These are phyloP conservation scores for Drosophila repleta DNA, from an alignment of 1,140 invertebrate genomes.

Conservation along the genomic window DNA sequence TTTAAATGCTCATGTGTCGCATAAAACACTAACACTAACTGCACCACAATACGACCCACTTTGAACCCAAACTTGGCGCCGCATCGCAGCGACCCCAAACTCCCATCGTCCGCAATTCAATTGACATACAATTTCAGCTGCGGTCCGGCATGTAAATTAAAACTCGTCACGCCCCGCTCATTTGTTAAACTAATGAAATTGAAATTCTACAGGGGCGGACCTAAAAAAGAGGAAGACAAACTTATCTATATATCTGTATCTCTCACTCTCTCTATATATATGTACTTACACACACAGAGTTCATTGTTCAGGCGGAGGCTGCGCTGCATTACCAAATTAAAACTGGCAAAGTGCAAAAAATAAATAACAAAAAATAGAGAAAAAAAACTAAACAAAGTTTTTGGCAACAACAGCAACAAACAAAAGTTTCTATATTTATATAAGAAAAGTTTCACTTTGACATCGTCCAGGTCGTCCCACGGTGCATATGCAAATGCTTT, in stretches of 20 bases:
- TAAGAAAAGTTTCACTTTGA: constrained; percentile 31
- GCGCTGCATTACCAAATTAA: constrained; percentile 78
- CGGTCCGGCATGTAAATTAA: constrained; percentile 28
- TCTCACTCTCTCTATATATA: not conserved
- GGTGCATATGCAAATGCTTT: constrained; percentile 74
- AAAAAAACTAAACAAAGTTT: constrained; percentile 29
- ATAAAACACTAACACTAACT: not conserved
- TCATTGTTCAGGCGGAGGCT: constrained; percentile 54
- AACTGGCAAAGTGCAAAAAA: constrained; percentile 32
- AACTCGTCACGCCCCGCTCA: constrained; percentile 44
- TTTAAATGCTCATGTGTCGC: constrained; percentile 11
- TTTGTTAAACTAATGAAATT: constrained; percentile 49
- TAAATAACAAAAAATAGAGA: constrained; percentile 13
- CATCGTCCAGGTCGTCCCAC: constrained; percentile 41
- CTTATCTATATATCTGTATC: constrained; percentile 21
- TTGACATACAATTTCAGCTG: constrained; percentile 41
- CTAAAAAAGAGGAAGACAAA: constrained; percentile 43
- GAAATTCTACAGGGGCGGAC: constrained; percentile 18
- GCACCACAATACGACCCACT: not conserved
- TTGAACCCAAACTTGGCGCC: not conserved
- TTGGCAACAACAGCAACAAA: constrained; percentile 7
- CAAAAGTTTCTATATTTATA: constrained; percentile 25
- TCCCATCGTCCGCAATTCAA: constrained; percentile 22
- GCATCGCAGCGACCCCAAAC: not conserved
- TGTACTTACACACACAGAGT: not conserved